Conservation (phyloP, 2,113 vertebrate species). For the Leptobrachium ailaonicum region DNA sequence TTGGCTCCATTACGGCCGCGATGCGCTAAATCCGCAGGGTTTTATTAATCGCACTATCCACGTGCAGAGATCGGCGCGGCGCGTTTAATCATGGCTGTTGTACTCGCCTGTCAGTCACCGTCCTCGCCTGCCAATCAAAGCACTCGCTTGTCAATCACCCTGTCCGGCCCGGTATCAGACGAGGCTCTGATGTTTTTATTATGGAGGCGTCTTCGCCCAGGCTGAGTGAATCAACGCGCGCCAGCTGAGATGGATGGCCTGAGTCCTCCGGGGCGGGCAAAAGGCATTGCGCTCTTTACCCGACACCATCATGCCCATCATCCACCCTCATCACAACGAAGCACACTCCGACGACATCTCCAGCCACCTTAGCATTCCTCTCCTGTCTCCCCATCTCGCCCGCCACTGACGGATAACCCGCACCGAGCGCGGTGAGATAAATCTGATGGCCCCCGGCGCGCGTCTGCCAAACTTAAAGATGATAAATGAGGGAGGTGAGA, state of each 20-base stretch:
- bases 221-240: constrained; percentile 76
- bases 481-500: constrained; percentile 95
- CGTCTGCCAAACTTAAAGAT: constrained; percentile 98
- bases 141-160: constrained; percentile 67
- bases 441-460: constrained; percentile 73
- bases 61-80: too few species aligned
- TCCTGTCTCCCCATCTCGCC: constrained; percentile 43
- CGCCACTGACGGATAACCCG: constrained; percentile 80
- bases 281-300: constrained; percentile 52
- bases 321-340: constrained; percentile 41
- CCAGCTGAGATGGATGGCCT: constrained; percentile 78
- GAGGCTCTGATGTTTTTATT: constrained; percentile 79
- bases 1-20: too few species aligned
- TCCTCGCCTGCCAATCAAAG: constrained; percentile 61
- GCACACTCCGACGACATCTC: constrained; percentile 45
- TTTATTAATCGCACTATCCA: too few species aligned
- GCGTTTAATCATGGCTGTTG: constrained; percentile 53
- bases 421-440: constrained; percentile 78
- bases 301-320: constrained; percentile 44
- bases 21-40: too few species aligned
- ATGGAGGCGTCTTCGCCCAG: constrained; percentile 76
- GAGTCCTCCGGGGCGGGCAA: constrained; percentile 61
- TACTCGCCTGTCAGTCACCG: constrained; percentile 61
- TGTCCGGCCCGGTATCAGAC: constrained; percentile 53
- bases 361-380: constrained; percentile 55